Conservation (phyloP, 1,140 invertebrate species). For the Drosophila jambulina region DNA sequence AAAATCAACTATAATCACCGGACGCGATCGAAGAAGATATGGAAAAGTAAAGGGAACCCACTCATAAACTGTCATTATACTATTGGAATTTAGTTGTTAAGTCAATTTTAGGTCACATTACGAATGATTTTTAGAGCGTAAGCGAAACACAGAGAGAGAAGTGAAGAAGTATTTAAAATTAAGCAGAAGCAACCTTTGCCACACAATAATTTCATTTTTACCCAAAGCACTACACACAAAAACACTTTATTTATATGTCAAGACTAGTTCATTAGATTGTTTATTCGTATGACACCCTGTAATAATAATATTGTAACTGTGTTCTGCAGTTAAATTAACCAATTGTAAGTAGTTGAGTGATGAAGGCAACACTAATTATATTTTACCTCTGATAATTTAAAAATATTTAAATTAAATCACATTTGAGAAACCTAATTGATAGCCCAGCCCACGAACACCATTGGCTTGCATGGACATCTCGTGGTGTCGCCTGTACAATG, state of each 20-base stretch:
- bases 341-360: slow-evolving; percentile 62
- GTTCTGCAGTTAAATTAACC: slow-evolving; percentile 42
- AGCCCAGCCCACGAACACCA: slow-evolving; percentile 8
- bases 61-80: slow-evolving; percentile 71
- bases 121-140: slow-evolving; percentile 70
- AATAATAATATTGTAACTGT: slow-evolving; percentile 55
- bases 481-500: slow-evolving; percentile 32
- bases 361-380: slow-evolving; percentile 49
- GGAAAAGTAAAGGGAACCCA: slow-evolving; percentile 24
- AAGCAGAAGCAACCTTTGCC: slow-evolving; percentile 49
- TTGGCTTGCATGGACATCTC: slow-evolving; percentile 20
- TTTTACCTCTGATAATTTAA: slow-evolving; percentile 71
- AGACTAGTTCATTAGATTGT: slow-evolving; percentile 67
- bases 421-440: slow-evolving; percentile 16
- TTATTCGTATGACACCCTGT: slow-evolving; percentile 64
- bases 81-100: slow-evolving; percentile 80
- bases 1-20: slow-evolving; percentile 47
- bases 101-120: slow-evolving; percentile 74
- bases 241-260: slow-evolving; percentile 64
- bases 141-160: slow-evolving; percentile 49
- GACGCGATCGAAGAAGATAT: slow-evolving; percentile 28
- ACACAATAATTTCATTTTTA: slow-evolving; percentile 36
- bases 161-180: slow-evolving; percentile 59
- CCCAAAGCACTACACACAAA: slow-evolving; percentile 38
- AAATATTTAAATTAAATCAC: slow-evolving; percentile 52